These are phyloP conservation scores for Macaria notata DNA, from an alignment of 2,888 invertebrate genomes.

Conservation along the genomic window DNA sequence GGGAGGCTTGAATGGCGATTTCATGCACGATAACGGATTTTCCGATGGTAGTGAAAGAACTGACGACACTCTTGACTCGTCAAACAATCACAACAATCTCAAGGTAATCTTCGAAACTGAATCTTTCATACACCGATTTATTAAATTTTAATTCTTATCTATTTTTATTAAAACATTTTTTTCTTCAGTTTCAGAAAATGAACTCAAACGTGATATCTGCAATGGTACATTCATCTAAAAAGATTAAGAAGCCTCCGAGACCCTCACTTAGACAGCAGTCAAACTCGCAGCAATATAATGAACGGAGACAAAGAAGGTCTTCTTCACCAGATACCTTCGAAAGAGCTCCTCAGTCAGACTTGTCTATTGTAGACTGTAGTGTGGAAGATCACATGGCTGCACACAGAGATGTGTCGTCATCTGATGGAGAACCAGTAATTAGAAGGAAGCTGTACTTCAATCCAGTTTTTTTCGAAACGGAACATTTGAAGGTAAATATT, in stretches of 20 bases:
- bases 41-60: constrained; percentile 68
- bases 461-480: constrained; percentile 95
- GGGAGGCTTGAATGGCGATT: constrained; percentile 56
- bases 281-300: constrained; percentile 55
- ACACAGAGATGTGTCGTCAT: constrained; percentile 55
- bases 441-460: constrained; percentile 93
- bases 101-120: constrained; percentile 11
- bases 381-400: constrained; percentile 51
- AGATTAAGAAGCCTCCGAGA: constrained; percentile 63
- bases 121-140: too few species aligned
- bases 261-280: constrained; percentile 54
- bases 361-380: constrained; percentile 72
- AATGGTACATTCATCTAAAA: constrained; percentile 60
- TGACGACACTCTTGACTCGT: constrained; percentile 65
- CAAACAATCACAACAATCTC: constrained; percentile 39
- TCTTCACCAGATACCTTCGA: constrained; percentile 71
- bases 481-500: constrained; percentile 87
- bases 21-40: constrained; percentile 59
- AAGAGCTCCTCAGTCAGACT: constrained; percentile 73
- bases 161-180: neutral
- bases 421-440: constrained; percentile 67
- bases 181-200: constrained; percentile 62
- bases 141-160: neutral
- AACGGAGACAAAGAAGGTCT: constrained; percentile 64
- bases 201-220: constrained; percentile 69